Conservation (phyloP, 2,797 vertebrate species). For the Sphenodon punctatus region DNA sequence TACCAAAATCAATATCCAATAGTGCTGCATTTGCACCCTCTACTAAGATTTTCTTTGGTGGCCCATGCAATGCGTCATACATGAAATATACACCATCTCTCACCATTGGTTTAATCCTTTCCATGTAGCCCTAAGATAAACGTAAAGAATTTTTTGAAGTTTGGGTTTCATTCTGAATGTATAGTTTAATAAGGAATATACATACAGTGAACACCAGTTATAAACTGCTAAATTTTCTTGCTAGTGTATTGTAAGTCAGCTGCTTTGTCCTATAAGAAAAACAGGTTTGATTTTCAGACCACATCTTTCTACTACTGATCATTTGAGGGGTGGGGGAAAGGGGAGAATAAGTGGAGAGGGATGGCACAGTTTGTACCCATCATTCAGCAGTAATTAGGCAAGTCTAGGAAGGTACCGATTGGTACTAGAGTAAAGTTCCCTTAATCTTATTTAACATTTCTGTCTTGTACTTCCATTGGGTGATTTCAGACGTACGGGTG, state of each 20-base stretch:
- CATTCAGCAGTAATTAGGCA: not conserved
- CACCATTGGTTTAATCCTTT: conserved; percentile 95
- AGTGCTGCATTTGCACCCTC: conserved; percentile 97
- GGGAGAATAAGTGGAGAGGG: not conserved
- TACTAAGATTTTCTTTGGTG: conserved; percentile 94
- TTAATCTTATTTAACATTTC: not conserved
- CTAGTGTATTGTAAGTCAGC: not conserved
- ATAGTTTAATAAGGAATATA: not conserved
- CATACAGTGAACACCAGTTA: not conserved
- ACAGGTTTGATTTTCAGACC: not conserved
- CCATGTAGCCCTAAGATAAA: conserved; percentile 83
- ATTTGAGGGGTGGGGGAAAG: not conserved
- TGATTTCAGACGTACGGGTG: too few relatives aligned
- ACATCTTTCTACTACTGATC: not conserved
- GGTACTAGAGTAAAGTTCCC: not conserved
- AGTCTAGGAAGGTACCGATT: not conserved
- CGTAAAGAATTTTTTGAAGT: conserved; percentile 3
- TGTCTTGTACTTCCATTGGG: too few relatives aligned
- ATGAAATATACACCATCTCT: conserved; percentile 96
- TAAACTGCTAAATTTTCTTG: too few relatives aligned
- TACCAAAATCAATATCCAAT: conserved; percentile 98
- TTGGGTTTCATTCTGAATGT: not conserved
- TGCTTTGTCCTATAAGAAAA: not conserved
- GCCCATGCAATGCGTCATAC: conserved; percentile 93
- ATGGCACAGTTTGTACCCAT: not conserved